phyloP scores from a whole-genome alignment of 2,113 vertebrate species.

The Mus spicilegus region DNA sequence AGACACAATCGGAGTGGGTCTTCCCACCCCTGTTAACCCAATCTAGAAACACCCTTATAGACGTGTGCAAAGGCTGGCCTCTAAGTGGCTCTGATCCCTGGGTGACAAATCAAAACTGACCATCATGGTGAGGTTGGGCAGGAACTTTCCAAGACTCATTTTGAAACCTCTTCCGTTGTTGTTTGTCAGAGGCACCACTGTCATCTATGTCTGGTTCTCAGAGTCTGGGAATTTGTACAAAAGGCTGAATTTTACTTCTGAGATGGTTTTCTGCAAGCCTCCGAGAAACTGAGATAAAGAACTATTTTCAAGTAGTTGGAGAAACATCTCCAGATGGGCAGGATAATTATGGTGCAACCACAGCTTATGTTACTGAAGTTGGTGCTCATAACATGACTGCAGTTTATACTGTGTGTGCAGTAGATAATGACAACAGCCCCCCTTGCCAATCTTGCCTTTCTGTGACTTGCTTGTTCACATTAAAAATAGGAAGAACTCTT shows the following conservation, averaged over 20 bases:
- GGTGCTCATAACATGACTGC: constrained; percentile 25
- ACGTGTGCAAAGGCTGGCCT: background rate
- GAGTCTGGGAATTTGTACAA: background rate
- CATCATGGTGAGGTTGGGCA: background rate
- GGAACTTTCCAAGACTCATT: background rate
- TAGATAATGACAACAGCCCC: background rate
- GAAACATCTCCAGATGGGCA: constrained; percentile 40
- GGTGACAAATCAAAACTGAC: too few species aligned
- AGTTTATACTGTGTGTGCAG: constrained; percentile 16
- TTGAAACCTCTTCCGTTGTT: background rate
- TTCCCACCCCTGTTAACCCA: background rate
- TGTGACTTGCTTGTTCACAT: background rate
- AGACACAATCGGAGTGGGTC: too few species aligned
- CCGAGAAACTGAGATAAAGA: constrained; percentile 50
- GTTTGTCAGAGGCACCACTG: background rate
- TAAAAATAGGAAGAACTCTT: background rate
- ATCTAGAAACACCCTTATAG: background rate
- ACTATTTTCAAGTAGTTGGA: constrained; percentile 59
- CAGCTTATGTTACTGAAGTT: constrained; percentile 49
- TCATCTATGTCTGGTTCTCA: background rate
- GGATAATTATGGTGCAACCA: constrained; percentile 45
- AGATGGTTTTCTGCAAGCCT: background rate
- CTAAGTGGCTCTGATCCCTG: background rate
- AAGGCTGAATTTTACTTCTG: constrained; percentile 27
- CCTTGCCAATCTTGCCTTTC: background rate